Evolutionary conservation across 2,888 invertebrate genomes (phyloP), one percentile per base, ranked within the genome.

Genomic region (Ormyrus rosae): DNA sequence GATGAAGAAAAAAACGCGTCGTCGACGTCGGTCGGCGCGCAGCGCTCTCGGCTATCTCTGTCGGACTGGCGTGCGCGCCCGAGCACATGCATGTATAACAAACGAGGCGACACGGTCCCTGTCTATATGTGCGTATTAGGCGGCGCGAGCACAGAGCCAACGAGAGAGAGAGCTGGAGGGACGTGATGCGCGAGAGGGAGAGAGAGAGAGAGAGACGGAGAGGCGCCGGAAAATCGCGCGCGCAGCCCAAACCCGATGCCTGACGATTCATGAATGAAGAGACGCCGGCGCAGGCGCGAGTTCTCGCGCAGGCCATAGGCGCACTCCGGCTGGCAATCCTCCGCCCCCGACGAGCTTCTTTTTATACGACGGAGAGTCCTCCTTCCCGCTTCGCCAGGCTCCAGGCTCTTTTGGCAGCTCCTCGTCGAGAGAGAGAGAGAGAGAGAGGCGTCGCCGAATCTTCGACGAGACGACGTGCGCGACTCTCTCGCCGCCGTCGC

Each of bases 151-250:
- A 34, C 34, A 34, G 34, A 34, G 34, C 34, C 34, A 34, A 34
- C 34, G 34, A 4, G 34, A 34, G 34, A 34, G 34, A 34, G 34
- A 34, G 34, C 34, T 34, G 34, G 34, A 34, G 34, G 34, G 34
- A 34, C 34, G 34, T 34, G 34, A 34, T 34, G 34, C 34, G 34
- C 34, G 34, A 34, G 34, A 34, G 34, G 34, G 34, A 34, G 34
- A 34, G 34, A 34, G 34, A 34, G 34, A 34, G 34, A 34, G 34
- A 34, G n/a, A 13, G 6, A 13, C 11, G 4, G n/a, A 63, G 63
- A 63, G 58, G 69, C 69, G 69, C 69, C 69, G 69, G 69, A 70
- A 70, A 70, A 70, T 70, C 69, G 69, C 69, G 69, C 58, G 58
- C 56, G 69, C 67, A 65, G 34, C 34, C 34, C 11, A 53, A 10